phyloP scores from a whole-genome alignment of 2,888 invertebrate species.

The Cephalotes varians region DNA sequence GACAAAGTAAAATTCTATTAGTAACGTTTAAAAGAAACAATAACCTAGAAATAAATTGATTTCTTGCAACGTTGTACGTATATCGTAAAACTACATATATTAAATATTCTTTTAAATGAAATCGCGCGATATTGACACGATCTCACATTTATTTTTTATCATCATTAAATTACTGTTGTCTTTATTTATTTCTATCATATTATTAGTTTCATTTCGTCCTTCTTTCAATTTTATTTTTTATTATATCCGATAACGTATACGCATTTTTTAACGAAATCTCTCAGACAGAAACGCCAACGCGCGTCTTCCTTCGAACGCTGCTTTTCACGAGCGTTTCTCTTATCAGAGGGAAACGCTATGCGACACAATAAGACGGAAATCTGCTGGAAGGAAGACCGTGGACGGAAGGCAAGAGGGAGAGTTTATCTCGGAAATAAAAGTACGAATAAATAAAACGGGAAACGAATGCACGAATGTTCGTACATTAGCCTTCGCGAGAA shows the following conservation, averaged over 20 bases:
- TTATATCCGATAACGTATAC: slow-evolving; percentile 28
- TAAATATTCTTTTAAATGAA: neutral
- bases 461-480: slow-evolving; percentile 48
- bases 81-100: neutral
- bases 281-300: slow-evolving; percentile 37
- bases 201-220: neutral
- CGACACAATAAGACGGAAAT: slow-evolving; percentile 77
- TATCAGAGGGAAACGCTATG: slow-evolving; percentile 69
- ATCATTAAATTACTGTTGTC: neutral
- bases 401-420: slow-evolving; percentile 64
- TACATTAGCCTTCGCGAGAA: slow-evolving; percentile 55
- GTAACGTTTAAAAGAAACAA: neutral
- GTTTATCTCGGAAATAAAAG: slow-evolving; percentile 73
- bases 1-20: neutral
- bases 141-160: neutral
- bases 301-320: slow-evolving; percentile 30
- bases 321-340: slow-evolving; percentile 62
- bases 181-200: neutral
- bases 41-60: neutral
- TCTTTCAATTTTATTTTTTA: neutral
- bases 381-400: slow-evolving; percentile 75
- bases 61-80: neutral
- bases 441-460: slow-evolving; percentile 56
- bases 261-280: slow-evolving; percentile 41
- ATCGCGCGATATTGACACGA: neutral